Base-by-base conservation (phyloP, 1,140 invertebrate genomes). In the Drosophila subobscura region DNA sequence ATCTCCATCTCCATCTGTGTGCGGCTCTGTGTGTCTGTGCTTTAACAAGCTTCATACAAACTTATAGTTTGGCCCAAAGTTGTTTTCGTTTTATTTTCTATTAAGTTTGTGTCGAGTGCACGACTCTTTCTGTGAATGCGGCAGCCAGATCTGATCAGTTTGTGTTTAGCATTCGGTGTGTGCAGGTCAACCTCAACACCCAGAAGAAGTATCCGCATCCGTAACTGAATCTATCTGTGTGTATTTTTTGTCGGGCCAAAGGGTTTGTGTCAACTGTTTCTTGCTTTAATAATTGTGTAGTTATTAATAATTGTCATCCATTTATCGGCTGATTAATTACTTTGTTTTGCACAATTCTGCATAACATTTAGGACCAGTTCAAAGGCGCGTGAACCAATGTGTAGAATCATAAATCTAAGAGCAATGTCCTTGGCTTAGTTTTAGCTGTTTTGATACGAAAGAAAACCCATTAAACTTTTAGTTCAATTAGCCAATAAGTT, bases 101-200 rank as follows among this genome's bases (percentile, higher is more conserved):
- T 77, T 81, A 52, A 59, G 64, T 79, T 85, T 63, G 57, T 72
- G 67, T 81, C 42, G 40, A 78, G 61, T 60, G 78, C 71, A 67
- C 66, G 75, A 55, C 83, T 79, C 84, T 83, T 72, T 86, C 83
- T 67, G 75, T 80, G 60, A 79, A 83, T 79, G 72, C 58, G 55
- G 56, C 66, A 79, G 76, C 67, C 42, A 63, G 64, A 72, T 84
- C 72, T 58, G 78, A 77, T 88, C 86, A 90, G 86, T 90, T 88
- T 74, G 70, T 84, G 70, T 90, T 83, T 86, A 75, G 88, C 86
- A 84, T 81, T 90, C 79, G 73, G 52, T 47, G 81, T 63, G 86
- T 68, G 66, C 86, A 76, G 84, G 84, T 74, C 60, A 74, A 27
- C 16, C 79, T 74, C 60, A 74, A 27, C 16, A 64, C 27, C 46